Conservation (phyloP, 2,888 invertebrate species). For the Steinernema scapterisci region DNA sequence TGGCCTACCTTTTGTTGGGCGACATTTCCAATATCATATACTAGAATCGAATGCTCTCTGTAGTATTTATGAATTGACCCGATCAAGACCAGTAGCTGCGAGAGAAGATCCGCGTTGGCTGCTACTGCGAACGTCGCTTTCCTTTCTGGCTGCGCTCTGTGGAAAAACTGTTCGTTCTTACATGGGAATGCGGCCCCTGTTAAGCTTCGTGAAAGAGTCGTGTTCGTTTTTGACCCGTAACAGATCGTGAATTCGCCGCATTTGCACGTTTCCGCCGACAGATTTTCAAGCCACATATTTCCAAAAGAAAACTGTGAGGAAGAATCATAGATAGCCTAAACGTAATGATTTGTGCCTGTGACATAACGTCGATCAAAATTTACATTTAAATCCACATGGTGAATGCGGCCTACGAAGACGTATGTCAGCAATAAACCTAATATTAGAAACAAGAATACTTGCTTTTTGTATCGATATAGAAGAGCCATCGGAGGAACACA, state of each 20-base stretch:
- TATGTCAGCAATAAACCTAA: neutral
- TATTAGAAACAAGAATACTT: neutral
- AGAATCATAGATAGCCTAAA: neutral
- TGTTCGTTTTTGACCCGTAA: constrained; percentile 3
- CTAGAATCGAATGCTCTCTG: constrained; percentile 3
- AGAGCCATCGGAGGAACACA: neutral
- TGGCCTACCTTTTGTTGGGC: constrained; percentile 15
- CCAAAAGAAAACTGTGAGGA: neutral
- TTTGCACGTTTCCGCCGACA: neutral
- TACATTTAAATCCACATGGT: neutral
- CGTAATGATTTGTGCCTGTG: neutral
- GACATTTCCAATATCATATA: neutral
- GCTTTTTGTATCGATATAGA: neutral
- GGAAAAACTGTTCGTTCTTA: neutral
- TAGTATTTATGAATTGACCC: constrained; percentile 24
- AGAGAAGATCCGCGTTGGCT: constrained; percentile 20
- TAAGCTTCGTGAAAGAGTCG: neutral
- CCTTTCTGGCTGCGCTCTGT: neutral
- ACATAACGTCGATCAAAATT: neutral
- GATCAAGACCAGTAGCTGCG: constrained; percentile 21
- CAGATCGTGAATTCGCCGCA: neutral
- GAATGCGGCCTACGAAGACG: neutral
- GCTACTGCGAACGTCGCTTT: neutral
- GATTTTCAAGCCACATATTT: neutral
- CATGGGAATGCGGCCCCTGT: constrained; percentile 12